Evolutionary conservation across 2,797 vertebrate species (phyloP), one percentile per base, ranked within the genome.

Genomic region (Nothura maculosa): DNA sequence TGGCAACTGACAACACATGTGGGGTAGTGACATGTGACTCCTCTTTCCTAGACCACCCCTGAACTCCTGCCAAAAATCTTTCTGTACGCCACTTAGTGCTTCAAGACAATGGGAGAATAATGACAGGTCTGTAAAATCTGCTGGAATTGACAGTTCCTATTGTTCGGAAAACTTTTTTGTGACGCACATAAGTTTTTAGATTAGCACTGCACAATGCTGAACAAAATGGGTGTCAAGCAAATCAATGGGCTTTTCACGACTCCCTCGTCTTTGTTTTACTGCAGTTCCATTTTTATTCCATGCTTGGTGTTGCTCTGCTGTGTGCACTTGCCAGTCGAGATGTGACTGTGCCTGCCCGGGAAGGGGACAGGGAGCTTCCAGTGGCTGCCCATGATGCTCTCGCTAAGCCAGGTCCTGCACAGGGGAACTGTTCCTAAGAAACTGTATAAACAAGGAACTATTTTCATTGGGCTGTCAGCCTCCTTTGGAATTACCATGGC

Each of bases 131-230:
- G 72, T 86, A 91, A 92, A 96, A 94, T 91, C 61, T 95, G 95
- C 94, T 89, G 74, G 62, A 85, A 89, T 32, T 96, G 94, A 94
- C 94, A 95, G 93, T 92, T 93, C 84, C 55, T 85, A 94, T 96
- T 97, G 92, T 97, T 95, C 95, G 20, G n/a, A 66, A 87, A 96
- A 96, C 85, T 96, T 97, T 96, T 93, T 87, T 3, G 50, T 93
- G 93, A 93, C 2, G 60, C 72, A 91, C 55, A 63, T 83, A 91
- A 85, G 47, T 94, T 96, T 97, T 92, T 87, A 91, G 86, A 94
- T 93, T 82, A 95, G 87, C 64, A 19, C 70, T 36, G 88, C 66
- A 90, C 77, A 63, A 76, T 70, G 81, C 24, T 48, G 75, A 96
- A 96, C 85, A 95, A 93, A 97, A 92, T 12, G 85, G 82, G 70